phyloP scores from a whole-genome alignment of 2,797 vertebrate genomes.

The Rhinoraja longicauda region DNA sequence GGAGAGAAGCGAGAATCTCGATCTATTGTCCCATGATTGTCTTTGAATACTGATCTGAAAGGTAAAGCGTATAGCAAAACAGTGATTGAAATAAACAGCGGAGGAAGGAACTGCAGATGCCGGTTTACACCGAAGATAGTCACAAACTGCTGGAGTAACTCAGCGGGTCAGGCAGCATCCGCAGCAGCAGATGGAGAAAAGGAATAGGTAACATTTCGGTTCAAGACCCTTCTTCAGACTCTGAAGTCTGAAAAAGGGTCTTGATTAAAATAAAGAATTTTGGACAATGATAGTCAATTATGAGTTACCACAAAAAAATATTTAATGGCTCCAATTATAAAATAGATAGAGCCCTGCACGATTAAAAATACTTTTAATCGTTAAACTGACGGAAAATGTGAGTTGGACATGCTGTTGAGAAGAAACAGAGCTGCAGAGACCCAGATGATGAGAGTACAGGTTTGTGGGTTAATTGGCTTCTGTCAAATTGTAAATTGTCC shows the following conservation, averaged over 20 bases:
- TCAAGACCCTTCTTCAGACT: too few species aligned
- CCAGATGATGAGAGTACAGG: too few species aligned
- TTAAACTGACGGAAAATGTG: neutral
- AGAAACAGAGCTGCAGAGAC: neutral
- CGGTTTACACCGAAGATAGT: too few species aligned
- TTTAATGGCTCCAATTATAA: neutral
- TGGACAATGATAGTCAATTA: neutral
- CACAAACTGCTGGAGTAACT: too few species aligned
- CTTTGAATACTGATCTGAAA: conserved; percentile 86
- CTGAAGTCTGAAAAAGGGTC: too few species aligned
- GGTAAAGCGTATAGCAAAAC: neutral
- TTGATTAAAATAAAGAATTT: neutral
- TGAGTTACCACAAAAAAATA: neutral
- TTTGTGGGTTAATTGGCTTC: neutral
- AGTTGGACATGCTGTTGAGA: neutral
- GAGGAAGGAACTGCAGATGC: too few species aligned
- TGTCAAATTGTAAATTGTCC: neutral
- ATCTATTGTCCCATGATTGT: conserved; percentile 88
- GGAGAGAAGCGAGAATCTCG: conserved; percentile 91
- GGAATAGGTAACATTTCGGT: too few species aligned
- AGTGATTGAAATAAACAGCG: neutral
- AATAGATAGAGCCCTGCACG: neutral
- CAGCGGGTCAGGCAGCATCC: too few species aligned
- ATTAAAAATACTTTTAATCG: neutral
- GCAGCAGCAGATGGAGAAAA: too few species aligned